Percentiles rank a stretch among this genome's conserved stretches.
phyloP scores from a whole-genome alignment of 2,888 invertebrate genomes.

The Darwinula stevensoni region DNA sequence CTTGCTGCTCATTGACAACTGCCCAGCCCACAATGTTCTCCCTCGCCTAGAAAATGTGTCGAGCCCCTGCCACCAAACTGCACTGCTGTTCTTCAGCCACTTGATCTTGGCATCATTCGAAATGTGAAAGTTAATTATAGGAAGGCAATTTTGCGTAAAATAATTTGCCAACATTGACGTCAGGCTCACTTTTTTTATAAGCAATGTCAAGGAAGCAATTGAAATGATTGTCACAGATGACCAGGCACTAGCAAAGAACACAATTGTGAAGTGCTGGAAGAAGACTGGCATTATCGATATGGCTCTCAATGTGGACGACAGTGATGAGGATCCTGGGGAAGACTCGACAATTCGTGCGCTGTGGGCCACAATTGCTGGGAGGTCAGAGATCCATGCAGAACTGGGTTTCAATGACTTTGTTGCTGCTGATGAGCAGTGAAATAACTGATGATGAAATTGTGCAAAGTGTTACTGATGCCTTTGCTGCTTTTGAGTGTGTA shows the following conservation, averaged over 20 bases:
- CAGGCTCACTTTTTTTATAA: too few relatives aligned
- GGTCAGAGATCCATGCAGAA: too few relatives aligned
- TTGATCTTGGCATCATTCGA: constrained; percentile 11
- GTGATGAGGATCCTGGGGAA: too few relatives aligned
- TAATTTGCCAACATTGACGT: too few relatives aligned
- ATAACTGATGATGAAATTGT: too few relatives aligned
- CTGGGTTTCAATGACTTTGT: too few relatives aligned
- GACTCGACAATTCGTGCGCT: too few relatives aligned
- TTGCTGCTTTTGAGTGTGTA: too few relatives aligned
- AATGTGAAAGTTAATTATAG: constrained; percentile 10
- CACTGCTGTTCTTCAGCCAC: constrained; percentile 10
- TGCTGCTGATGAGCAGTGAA: too few relatives aligned
- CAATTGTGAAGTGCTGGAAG: background rate
- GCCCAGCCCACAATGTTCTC: constrained; percentile 11
- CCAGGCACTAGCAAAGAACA: background rate
- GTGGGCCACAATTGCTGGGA: too few relatives aligned
- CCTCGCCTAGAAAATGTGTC: constrained; percentile 11
- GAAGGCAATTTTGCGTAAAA: constrained; percentile 1
- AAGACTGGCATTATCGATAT: background rate
- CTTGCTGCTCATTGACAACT: constrained; percentile 12
- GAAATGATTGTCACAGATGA: background rate
- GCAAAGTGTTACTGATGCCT: too few relatives aligned
- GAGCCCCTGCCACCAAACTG: constrained; percentile 13
- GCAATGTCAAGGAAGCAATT: background rate
- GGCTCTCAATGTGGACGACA: too few relatives aligned